Conservation (phyloP, 2,113 vertebrate species). For the Hirundichthys speculiger region DNA sequence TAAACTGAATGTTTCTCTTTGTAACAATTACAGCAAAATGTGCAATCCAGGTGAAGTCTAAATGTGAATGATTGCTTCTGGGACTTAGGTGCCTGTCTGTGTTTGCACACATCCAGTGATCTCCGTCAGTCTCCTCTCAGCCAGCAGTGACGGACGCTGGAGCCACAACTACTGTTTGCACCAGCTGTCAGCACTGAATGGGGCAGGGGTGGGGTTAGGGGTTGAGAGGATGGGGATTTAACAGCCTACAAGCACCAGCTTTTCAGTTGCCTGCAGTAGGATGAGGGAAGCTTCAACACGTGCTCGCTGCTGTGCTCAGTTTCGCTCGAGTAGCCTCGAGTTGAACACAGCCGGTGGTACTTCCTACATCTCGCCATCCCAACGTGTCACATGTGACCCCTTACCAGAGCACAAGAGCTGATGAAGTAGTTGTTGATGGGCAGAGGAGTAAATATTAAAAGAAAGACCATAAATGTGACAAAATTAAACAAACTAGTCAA, state of each 20-base stretch:
- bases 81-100: neutral
- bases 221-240: slow-evolving; percentile 45
- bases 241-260: slow-evolving; percentile 46
- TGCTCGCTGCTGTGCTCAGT: slow-evolving; percentile 31
- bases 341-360: neutral
- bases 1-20: neutral
- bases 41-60: no score
- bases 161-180: slow-evolving; percentile 17
- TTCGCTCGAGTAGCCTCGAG: slow-evolving; percentile 13
- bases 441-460: no score
- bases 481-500: no score
- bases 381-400: neutral
- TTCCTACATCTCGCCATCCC: neutral
- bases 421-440: no score
- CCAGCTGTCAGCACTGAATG: slow-evolving; percentile 40
- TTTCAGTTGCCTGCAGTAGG: slow-evolving; percentile 52
- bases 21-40: neutral
- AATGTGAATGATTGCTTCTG: slow-evolving; percentile 6
- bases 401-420: no score
- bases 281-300: slow-evolving; percentile 5
- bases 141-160: neutral
- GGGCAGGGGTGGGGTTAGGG: neutral
- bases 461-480: no score
- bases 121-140: slow-evolving; percentile 20
- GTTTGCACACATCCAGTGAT: slow-evolving; percentile 34